phyloP scores from a whole-genome alignment of 2,888 invertebrate species.

The Dryobota labecula region DNA sequence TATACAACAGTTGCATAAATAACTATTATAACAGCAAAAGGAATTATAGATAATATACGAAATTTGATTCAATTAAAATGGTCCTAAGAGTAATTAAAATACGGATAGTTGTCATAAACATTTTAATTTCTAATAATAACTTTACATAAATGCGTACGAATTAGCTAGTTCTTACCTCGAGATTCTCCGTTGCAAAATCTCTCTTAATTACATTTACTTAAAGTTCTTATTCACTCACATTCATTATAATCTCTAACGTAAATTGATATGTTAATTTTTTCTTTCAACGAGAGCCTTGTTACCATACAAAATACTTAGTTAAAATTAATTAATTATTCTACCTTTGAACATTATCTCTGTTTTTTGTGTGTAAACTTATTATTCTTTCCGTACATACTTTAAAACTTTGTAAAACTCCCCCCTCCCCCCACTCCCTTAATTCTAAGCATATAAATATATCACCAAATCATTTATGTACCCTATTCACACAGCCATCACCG shows the following conservation, averaged over 20 bases:
- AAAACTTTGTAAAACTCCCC: not conserved
- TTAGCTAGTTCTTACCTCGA: constrained; percentile 37
- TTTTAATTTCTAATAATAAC: constrained; percentile 60
- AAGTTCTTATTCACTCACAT: constrained; percentile 2
- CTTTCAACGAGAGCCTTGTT: not conserved
- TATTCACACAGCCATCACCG: constrained; percentile 36
- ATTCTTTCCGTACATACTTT: no score
- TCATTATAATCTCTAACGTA: constrained; percentile 10
- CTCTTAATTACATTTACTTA: constrained; percentile 4
- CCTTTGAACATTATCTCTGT: not conserved
- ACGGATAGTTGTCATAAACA: constrained; percentile 28
- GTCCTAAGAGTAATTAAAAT: constrained; percentile 13
- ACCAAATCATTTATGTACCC: constrained; percentile 19
- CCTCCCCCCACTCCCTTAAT: no score
- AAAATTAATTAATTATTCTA: not conserved
- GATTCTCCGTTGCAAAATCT: constrained; percentile 54
- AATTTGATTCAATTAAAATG: not conserved
- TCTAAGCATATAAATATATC: not conserved
- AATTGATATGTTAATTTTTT: constrained; percentile 40
- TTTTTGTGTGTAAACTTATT: not conserved
- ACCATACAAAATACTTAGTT: constrained; percentile 20
- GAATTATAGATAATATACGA: not conserved
- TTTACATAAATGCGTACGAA: constrained; percentile 52
- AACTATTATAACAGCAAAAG: no score
- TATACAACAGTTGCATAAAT: no score